A percentile compares a stretch with the other conserved stretches of the same genome.
Conservation (phyloP, 1,140 invertebrate genomes). For the Drosophila takahashii region DNA sequence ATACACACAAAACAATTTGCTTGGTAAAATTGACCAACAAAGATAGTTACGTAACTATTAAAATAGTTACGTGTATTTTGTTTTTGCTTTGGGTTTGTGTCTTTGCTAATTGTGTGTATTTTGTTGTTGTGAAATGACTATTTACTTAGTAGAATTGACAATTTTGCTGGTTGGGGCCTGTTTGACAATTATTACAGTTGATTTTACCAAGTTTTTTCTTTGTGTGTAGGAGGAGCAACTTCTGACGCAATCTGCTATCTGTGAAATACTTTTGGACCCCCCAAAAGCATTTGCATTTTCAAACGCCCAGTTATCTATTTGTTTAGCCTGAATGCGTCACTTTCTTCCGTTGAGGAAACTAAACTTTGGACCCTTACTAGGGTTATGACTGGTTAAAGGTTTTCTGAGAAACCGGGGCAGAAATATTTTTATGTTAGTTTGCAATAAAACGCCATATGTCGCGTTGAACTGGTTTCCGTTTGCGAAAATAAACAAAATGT, state of each 20-base stretch:
- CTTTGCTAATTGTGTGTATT: no score
- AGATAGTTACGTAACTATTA: no score
- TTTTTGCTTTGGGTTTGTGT: no score
- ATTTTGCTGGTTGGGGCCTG: no score
- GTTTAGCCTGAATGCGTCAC: conserved; percentile 35
- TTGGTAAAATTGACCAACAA: no score
- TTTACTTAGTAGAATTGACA: no score
- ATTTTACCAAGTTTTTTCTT: no score
- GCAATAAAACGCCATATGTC: conserved; percentile 66
- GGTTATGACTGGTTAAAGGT: conserved; percentile 27
- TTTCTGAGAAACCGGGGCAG: not conserved
- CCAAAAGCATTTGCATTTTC: conserved; percentile 7
- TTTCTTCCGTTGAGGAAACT: not conserved
- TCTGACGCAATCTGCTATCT: conserved; percentile 2
- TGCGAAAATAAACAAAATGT: conserved; percentile 75
- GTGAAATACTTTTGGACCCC: conserved; percentile 9
- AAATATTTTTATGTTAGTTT: conserved; percentile 7
- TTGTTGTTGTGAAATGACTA: no score
- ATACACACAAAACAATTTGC: no score
- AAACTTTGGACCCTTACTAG: conserved; percentile 38
- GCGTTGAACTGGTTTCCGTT: conserved; percentile 63
- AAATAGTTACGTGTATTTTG: no score
- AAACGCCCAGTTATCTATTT: conserved; percentile 10
- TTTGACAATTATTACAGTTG: no score
- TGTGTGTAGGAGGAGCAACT: no score